Evolutionary conservation across 2,113 vertebrate genomes (phyloP).

Genomic region (Anseranas semipalmata): DNA sequence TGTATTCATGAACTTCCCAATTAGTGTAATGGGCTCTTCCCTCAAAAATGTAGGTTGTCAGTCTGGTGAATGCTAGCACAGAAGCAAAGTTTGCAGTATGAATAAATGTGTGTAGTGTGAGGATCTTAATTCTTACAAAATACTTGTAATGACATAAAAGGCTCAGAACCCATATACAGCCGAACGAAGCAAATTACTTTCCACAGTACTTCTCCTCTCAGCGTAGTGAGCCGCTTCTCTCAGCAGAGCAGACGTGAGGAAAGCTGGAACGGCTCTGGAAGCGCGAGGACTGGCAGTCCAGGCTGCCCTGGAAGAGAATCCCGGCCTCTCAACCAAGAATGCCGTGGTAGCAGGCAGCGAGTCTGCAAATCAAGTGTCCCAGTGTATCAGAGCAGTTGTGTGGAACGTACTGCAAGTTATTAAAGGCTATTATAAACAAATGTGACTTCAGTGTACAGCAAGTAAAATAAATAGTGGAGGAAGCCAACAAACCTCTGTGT

Average conservation of each 20-base stretch:
- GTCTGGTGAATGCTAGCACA: not conserved
- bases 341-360: rapidly evolving
- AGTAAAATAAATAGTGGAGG: conserved; percentile 3
- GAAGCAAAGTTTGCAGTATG: not conserved
- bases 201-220: not conserved
- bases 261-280: not conserved
- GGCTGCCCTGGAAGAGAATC: not conserved
- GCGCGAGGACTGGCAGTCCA: not conserved
- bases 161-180: not conserved
- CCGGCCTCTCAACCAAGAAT: not conserved
- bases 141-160: not conserved
- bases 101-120: not conserved
- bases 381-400: not conserved
- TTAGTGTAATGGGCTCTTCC: not conserved
- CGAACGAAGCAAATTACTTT: not conserved
- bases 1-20: not conserved
- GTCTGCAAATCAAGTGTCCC: not conserved
- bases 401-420: not conserved
- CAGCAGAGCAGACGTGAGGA: not conserved
- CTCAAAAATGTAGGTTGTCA: not conserved
- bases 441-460: not conserved
- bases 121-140: not conserved
- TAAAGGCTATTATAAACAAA: not conserved
- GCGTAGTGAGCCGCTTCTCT: not conserved
- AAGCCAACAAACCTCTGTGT: not conserved